These are phyloP conservation scores for Salvelinus fontinalis DNA, from an alignment of 2,113 vertebrate species.

Conservation along the genomic window DNA sequence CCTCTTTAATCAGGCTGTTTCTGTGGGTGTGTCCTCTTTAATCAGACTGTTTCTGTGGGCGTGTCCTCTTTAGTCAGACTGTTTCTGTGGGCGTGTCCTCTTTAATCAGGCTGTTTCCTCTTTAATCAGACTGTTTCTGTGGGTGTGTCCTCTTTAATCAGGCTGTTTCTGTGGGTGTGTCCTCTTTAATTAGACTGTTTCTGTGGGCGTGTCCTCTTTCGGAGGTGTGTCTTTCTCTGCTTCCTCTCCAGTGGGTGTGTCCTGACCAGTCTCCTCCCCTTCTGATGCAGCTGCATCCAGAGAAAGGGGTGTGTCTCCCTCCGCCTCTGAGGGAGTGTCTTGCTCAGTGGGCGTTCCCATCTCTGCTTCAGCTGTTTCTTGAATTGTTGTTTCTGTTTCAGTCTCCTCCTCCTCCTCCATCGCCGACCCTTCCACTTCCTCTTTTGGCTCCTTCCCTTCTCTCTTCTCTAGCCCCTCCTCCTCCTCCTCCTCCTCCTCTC, in stretches of 20 bases:
- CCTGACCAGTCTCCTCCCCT: slow-evolving; percentile 25
- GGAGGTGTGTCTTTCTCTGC: slow-evolving; percentile 22
- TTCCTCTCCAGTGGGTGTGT: neutral
- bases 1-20: too few relatives aligned
- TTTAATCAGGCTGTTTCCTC: neutral
- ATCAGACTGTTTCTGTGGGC: too few relatives aligned
- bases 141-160: neutral
- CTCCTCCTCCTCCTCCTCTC: slow-evolving; percentile 42
- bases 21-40: too few relatives aligned
- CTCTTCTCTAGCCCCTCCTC: slow-evolving; percentile 4
- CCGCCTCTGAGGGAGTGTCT: slow-evolving; percentile 2
- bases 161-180: slow-evolving; percentile 12
- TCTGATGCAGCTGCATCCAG: slow-evolving; percentile 3
- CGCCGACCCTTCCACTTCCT: neutral
- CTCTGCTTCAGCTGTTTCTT: slow-evolving; percentile 26
- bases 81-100: too few relatives aligned
- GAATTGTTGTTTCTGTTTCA: slow-evolving; percentile 15
- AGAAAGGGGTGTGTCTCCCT: slow-evolving; percentile 14
- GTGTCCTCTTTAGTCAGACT: too few relatives aligned
- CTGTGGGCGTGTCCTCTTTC: slow-evolving; percentile 7
- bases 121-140: neutral
- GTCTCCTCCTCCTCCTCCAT: neutral
- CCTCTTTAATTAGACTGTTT: neutral
- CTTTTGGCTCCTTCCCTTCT: neutral
- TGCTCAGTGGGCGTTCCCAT: slow-evolving; percentile 24